Evolutionary conservation across 2,888 invertebrate species (phyloP), one percentile per base, ranked within the genome.

Genomic region (Leuctra nigra): DNA sequence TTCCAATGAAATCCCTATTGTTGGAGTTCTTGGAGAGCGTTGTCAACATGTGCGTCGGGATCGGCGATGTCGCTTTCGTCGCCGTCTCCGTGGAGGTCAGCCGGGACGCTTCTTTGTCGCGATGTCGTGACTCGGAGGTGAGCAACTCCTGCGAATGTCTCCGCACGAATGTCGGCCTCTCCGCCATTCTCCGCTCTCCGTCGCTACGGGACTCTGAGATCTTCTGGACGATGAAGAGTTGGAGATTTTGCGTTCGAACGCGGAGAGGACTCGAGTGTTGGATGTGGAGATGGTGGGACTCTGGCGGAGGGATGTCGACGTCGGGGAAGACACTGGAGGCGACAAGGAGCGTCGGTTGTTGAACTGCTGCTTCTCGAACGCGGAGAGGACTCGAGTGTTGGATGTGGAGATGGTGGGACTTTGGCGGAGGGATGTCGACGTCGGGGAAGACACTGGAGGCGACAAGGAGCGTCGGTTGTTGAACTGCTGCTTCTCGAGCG

Each of bases 1-100:
- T 41, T 41, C 41, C 41, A 41, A 41, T 41, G 41, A 41, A 41
- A 41, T 41, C 41, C 41, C 20, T 41, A 6, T n/a, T 41, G n/a
- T 6, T 7, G 18, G 41, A 41, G 41, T 41, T 41, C 41, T 41
- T 41, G 41, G 41, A 41, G 41, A 11, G 41, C 2, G 41, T 11
- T 41, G 41, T 41, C 41, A 41, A 16, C 41, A 18, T 6, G 18
- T 41, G 14, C 4, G 41, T 41, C 11, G 41, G 41, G 41, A 11
- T 41, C 2, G 41, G 41, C 18, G 41, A 41, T 20, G 20, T 41
- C 11, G 41, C n/a, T 41, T 18, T 41, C 3, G 41, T 41, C 11
- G 20, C 41, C 20, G 16, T 41, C 11, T 20, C 7, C 29, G 29
- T 7, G 29, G 29, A 29, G 29, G 29, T 29, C 29, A 29, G 29